Evolutionary conservation across 1,140 invertebrate species (phyloP).

Genomic region (Samia ricini): DNA sequence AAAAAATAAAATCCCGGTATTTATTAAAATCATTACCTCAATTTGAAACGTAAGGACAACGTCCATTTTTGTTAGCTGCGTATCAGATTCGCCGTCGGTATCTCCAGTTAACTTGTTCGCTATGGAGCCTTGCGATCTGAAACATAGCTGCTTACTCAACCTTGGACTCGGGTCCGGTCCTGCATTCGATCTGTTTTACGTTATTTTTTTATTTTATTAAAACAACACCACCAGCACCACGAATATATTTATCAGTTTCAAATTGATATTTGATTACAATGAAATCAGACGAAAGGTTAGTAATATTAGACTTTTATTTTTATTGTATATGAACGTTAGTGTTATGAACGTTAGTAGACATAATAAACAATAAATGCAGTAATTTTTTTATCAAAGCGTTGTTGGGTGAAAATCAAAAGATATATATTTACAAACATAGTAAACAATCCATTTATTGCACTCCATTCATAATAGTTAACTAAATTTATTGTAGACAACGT

Average conservation of each 20-base stretch:
- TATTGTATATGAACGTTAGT: background rate
- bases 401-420: background rate
- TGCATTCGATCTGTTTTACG: constrained; percentile 56
- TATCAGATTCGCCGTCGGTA: constrained; percentile 93
- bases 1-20: too few relatives aligned
- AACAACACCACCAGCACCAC: constrained; percentile 35
- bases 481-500: background rate
- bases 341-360: background rate
- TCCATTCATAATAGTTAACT: background rate
- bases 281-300: background rate
- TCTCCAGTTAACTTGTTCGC: constrained; percentile 89
- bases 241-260: constrained; percentile 8
- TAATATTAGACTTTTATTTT: too few relatives aligned
- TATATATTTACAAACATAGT: background rate
- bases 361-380: background rate
- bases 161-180: constrained; percentile 76
- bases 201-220: background rate
- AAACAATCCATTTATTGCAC: background rate
- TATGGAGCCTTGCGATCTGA: constrained; percentile 94
- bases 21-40: constrained; percentile 83
- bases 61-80: constrained; percentile 96
- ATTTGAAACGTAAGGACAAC: constrained; percentile 97
- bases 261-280: background rate
- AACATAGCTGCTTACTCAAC: constrained; percentile 79
- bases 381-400: background rate